Conservation (phyloP, 30 jellyfish, hydroid and myxozoan species). For the Cassiopea andromeda region DNA sequence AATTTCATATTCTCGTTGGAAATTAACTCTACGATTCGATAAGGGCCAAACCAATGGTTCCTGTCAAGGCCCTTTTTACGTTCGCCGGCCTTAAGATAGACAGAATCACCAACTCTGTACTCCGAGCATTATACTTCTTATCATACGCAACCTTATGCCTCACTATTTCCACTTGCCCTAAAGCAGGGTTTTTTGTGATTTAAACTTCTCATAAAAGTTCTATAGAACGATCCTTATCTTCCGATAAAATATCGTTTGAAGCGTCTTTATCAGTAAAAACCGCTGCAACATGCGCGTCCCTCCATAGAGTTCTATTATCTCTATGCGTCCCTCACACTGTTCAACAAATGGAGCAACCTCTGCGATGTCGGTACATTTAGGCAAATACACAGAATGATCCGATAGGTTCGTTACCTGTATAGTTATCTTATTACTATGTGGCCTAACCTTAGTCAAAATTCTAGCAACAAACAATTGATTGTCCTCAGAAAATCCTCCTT, state of each 20-base stretch:
- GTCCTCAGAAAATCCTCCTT: constrained; percentile 37
- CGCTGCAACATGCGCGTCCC: neutral
- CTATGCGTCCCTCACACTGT: neutral
- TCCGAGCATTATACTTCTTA: constrained; percentile 9
- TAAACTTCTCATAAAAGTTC: neutral
- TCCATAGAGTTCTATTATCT: no score
- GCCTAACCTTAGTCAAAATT: constrained; percentile 29
- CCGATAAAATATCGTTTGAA: neutral
- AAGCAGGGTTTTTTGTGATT: neutral
- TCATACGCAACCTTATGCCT: constrained; percentile 26
- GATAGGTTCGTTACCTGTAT: constrained; percentile 23
- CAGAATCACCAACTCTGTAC: constrained; percentile 21
- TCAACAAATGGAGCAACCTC: constrained; percentile 13
- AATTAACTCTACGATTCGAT: neutral
- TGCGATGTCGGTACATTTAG: constrained; percentile 19
- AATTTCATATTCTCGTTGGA: constrained; percentile 11
- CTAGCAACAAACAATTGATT: constrained; percentile 17
- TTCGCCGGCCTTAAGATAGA: constrained; percentile 35
- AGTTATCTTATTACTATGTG: neutral
- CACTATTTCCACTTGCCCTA: constrained; percentile 31
- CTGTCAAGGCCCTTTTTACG: constrained; percentile 19
- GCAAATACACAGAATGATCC: constrained; percentile 10
- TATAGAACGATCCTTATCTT: neutral
- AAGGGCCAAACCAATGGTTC: constrained; percentile 27
- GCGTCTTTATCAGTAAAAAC: neutral